Evolutionary conservation across 2,113 vertebrate species (phyloP).

Genomic region (Coturnix japonica): DNA sequence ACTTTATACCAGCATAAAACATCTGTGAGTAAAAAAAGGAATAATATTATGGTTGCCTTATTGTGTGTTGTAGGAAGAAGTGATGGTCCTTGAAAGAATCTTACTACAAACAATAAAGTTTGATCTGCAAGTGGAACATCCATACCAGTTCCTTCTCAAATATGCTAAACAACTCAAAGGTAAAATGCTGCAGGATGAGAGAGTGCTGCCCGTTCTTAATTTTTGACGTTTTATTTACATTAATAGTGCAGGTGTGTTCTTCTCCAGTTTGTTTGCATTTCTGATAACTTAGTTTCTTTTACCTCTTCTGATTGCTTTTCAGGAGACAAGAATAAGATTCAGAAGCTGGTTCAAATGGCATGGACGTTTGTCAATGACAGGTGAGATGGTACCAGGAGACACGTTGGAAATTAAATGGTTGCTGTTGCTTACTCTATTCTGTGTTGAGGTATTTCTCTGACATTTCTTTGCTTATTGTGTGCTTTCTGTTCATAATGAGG

Average conservation of each 20-base stretch:
- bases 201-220: neutral
- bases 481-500: neutral
- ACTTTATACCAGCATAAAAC: neutral
- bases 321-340: slow-evolving; percentile 99
- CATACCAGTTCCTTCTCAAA: slow-evolving; percentile 96
- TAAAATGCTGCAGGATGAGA: slow-evolving; percentile 58
- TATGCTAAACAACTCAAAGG: slow-evolving; percentile 99
- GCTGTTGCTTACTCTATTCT: neutral
- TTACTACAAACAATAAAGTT: slow-evolving; percentile 98
- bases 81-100: slow-evolving; percentile 98
- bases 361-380: slow-evolving; percentile 99
- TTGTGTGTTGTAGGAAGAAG: slow-evolving; percentile 87
- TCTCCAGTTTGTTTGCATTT: neutral
- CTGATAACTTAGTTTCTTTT: neutral
- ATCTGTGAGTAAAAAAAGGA: neutral
- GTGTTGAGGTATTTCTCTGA: neutral
- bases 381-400: slow-evolving; percentile 63
- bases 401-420: neutral
- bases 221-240: neutral
- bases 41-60: neutral
- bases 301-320: neutral
- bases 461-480: accelerated
- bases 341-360: slow-evolving; percentile 98
- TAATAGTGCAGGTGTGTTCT: neutral
- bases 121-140: slow-evolving; percentile 97